These are phyloP conservation scores for Monodelphis domestica DNA, from an alignment of 2,797 vertebrate species.

Conservation along the genomic window DNA sequence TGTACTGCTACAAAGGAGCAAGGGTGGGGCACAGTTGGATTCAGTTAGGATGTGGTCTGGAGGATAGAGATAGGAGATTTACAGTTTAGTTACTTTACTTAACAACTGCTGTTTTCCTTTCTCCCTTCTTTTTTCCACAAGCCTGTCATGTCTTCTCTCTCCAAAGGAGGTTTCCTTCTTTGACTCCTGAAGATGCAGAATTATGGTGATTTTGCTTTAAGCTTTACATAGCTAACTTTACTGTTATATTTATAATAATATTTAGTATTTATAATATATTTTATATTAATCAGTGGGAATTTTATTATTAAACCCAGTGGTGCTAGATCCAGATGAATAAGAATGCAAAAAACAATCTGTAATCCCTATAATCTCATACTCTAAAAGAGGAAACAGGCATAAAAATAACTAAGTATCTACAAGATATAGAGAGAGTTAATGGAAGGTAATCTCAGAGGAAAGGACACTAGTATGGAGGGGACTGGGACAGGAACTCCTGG, in stretches of 20 bases:
- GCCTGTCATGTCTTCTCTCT: conserved; percentile 10
- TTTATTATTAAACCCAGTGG: neutral
- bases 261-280: no score
- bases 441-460: neutral
- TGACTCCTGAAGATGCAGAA: neutral
- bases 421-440: neutral
- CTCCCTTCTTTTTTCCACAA: neutral
- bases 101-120: conserved; percentile 41
- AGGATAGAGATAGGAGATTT: conserved; percentile 72
- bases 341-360: neutral
- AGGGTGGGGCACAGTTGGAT: conserved; percentile 65
- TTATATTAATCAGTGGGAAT: neutral
- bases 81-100: conserved; percentile 55
- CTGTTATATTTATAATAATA: no score
- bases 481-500: neutral
- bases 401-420: neutral
- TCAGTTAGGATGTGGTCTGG: conserved; percentile 71
- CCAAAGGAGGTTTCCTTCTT: neutral
- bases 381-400: neutral
- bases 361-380: neutral
- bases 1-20: neutral
- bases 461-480: neutral
- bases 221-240: neutral
- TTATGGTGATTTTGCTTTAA: neutral
- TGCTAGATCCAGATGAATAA: neutral